Base-by-base conservation (phyloP, 2,113 vertebrate species). In the Halichoeres trimaculatus region DNA sequence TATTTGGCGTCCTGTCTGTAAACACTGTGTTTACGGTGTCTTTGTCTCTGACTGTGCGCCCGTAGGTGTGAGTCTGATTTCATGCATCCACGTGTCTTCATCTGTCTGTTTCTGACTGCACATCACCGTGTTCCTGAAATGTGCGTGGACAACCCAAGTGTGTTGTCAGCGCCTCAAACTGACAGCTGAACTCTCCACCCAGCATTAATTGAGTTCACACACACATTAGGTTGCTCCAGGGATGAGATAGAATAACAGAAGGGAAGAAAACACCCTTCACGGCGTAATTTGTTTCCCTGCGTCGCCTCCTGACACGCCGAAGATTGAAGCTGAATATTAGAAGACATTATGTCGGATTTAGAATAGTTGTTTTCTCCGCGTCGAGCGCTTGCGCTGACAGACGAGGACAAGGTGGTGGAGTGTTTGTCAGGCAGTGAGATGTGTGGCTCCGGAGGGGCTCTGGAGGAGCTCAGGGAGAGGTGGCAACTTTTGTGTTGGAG, bases 171-270 rank as follows among this genome's bases (percentile, higher is more conserved):
- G 22, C 58, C 75, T 78, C 68, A 67, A 43, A 68, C 57, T 82
- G 78, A 84, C 73, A 72, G 72, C 75, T 84, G 76, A 82, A 86
- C 84, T 78, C 57, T 73, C 81, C 62, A 53, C 79, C 73, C 53
- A 8, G 67, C 73, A 68, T 82, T 78, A 83, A 83, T 75, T 83
- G 76, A 86, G 84, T 85, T 80, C 81, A 73, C 72, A 54, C 30
- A 76, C 65, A 63, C 77, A 79, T 72, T 71, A 60, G 45, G 48
- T 69, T 26, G 35, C 45, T 53, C 38, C 2, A 26, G 53, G 68
- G 34, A 19, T 16, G 13, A 1, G 10, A 13, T 59, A 17, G 68
- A 58, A 61, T 43, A 16, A 41, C 26, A 24, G 16, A 55, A 14
- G 17, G 38, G 61, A 66, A 10, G n/a, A 63, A 85, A 81, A 80